Evolutionary conservation across 2,888 invertebrate genomes (phyloP), one percentile per base, ranked within the genome.

Genomic region (Yponomeuta cagnagella): DNA sequence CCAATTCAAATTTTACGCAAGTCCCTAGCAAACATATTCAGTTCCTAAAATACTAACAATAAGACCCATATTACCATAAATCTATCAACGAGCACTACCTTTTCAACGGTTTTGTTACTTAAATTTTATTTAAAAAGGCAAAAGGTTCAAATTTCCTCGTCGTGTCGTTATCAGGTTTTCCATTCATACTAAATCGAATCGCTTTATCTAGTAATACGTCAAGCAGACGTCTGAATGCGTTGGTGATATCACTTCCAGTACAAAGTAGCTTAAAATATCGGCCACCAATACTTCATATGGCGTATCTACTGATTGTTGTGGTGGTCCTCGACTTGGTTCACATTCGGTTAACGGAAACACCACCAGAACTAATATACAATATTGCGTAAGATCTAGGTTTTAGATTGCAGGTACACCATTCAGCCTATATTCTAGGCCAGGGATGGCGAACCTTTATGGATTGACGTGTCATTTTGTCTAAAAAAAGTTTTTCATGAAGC

Each of bases 181-280:
- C 52, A 58, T 58, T 58, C 52, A 58, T 15, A 58, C 52, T 58
- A 12, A 15, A 15, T 58, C 52, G 52, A 58, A 58, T 58, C 5
- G 52, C 52, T 12, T 58, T 58, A 58, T 58, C 52, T 58, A 58
- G 52, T 58, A 58, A 58, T 58, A 58, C 52, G 52, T 58, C 52
- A 58, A 15, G 6, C 43, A 37, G 37, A 43, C 43, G 43, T 43
- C 8, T 43, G 43, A 43, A 58, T 12, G 5, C 52, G 6, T 58
- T 58, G 52, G 52, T 58, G 52, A 15, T 8, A 9, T 15, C 52
- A 3, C 1, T 15, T 15, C 15, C 15, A 2, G 15, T 58, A 58
- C 15, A 58, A 15, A 58, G 3, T 58, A 15, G 15, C 52, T 58
- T 58, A 3, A 58, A 58, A 15, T 58, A 15, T 0, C 12, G 5